Conservation (phyloP, 2,113 vertebrate species). For the Oplegnathus fasciatus region DNA sequence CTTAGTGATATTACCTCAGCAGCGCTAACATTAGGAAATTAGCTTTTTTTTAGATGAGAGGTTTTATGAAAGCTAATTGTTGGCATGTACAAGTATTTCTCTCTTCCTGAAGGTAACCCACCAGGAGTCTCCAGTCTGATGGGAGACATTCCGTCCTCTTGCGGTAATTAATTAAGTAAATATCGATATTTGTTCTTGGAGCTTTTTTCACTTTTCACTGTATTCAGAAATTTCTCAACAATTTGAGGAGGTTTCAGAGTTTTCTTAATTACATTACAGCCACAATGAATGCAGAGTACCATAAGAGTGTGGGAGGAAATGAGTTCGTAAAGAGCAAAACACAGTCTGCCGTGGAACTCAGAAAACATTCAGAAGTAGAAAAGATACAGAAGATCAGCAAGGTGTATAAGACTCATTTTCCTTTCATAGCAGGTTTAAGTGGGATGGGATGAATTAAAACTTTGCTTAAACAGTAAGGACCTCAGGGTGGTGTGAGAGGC, state of each 20-base stretch:
- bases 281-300: background rate
- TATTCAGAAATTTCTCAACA: conserved; percentile 19
- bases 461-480: background rate
- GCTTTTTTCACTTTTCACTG: conserved; percentile 27
- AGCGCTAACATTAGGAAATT: background rate
- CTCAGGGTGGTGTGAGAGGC: background rate
- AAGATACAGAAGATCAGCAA: background rate
- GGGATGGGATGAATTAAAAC: background rate
- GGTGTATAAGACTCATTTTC: too few species aligned
- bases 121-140: conserved; percentile 39
- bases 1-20: too few species aligned
- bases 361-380: background rate
- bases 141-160: conserved; percentile 22
- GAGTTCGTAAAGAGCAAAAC: conserved; percentile 13
- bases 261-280: conserved; percentile 34
- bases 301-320: conserved; percentile 18
- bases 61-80: background rate
- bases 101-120: conserved; percentile 21
- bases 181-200: conserved; percentile 46
- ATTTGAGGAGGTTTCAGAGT: conserved; percentile 42
- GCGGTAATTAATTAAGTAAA: conserved; percentile 59
- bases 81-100: background rate
- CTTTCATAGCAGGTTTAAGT: background rate
- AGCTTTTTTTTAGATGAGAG: background rate
- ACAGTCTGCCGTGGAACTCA: background rate